These are phyloP conservation scores for Mythimna impura DNA, from an alignment of 2,888 invertebrate species.

Conservation along the genomic window DNA sequence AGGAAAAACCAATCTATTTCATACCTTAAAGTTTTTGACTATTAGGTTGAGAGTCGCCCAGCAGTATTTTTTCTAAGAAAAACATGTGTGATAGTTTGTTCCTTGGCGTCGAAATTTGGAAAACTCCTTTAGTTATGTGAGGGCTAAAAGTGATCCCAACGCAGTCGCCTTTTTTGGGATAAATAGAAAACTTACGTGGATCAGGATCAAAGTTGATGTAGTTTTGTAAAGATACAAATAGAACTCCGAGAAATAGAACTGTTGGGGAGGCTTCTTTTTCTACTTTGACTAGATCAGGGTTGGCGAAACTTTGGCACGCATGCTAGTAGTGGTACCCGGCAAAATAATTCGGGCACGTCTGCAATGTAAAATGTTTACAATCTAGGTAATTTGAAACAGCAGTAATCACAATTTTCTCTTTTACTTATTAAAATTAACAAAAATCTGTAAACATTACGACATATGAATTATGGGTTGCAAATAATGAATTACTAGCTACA, in stretches of 20 bases:
- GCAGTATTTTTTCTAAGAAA: slow-evolving; percentile 18
- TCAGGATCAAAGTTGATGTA: slow-evolving; percentile 53
- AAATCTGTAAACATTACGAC: too few species aligned
- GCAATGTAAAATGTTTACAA: too few species aligned
- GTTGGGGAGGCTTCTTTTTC: slow-evolving; percentile 12
- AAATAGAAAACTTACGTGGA: slow-evolving; percentile 61
- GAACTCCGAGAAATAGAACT: slow-evolving; percentile 6
- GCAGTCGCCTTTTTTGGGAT: slow-evolving; percentile 64
- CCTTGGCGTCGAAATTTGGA: slow-evolving; percentile 62
- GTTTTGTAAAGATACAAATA: slow-evolving; percentile 34
- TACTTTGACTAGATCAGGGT: slow-evolving; percentile 1
- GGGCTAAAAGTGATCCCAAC: slow-evolving; percentile 64
- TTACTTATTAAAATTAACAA: too few species aligned
- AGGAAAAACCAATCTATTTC: slow-evolving; percentile 2
- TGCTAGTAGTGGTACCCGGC: too few species aligned
- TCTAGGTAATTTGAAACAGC: too few species aligned
- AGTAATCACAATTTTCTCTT: too few species aligned
- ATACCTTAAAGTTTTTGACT: accelerated
- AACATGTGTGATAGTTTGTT: slow-evolving; percentile 54
- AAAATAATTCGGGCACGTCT: too few species aligned
- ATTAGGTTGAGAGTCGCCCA: slow-evolving; percentile 25
- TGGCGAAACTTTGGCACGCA: too few species aligned
- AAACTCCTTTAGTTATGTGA: slow-evolving; percentile 63
- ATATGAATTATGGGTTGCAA: too few species aligned
- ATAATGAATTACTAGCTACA: too few species aligned